Conservation (phyloP, 2,888 invertebrate genomes). For the Mactromeris polynyma region DNA sequence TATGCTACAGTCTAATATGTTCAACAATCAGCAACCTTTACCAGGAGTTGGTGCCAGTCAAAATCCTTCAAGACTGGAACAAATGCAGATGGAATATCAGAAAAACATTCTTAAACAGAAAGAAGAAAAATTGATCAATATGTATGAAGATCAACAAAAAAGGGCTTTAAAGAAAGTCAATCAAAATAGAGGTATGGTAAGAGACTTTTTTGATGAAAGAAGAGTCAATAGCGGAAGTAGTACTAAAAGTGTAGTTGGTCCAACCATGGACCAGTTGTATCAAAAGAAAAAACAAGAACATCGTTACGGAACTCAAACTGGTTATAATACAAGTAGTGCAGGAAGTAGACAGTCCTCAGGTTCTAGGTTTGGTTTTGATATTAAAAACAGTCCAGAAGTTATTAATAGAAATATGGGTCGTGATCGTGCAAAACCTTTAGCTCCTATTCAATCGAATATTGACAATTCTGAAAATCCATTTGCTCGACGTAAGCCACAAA, state of each 20-base stretch:
- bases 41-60: constrained; percentile 30
- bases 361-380: neutral
- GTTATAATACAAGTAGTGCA: neutral
- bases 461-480: constrained; percentile 55
- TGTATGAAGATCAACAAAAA: constrained; percentile 80
- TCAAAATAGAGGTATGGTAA: constrained; percentile 55
- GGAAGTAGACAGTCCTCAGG: neutral
- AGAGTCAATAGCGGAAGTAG: constrained; percentile 57
- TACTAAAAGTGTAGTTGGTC: constrained; percentile 49
- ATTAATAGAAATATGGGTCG: constrained; percentile 61
- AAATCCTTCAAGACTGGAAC: constrained; percentile 78
- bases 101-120: constrained; percentile 80
- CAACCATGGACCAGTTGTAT: constrained; percentile 77
- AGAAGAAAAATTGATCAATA: constrained; percentile 79
- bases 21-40: constrained; percentile 34
- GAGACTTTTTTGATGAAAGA: constrained; percentile 78
- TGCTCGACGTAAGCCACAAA: constrained; percentile 68
- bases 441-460: constrained; percentile 73
- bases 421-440: constrained; percentile 79
- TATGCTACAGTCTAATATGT: constrained; percentile 8
- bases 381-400: neutral
- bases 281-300: constrained; percentile 63
- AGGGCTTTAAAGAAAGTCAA: constrained; percentile 71
- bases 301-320: neutral
- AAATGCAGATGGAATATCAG: constrained; percentile 81